Evolutionary conservation across 2,888 invertebrate species (phyloP), one percentile per base, ranked within the genome.

Genomic region (Prenolepis imparis): DNA sequence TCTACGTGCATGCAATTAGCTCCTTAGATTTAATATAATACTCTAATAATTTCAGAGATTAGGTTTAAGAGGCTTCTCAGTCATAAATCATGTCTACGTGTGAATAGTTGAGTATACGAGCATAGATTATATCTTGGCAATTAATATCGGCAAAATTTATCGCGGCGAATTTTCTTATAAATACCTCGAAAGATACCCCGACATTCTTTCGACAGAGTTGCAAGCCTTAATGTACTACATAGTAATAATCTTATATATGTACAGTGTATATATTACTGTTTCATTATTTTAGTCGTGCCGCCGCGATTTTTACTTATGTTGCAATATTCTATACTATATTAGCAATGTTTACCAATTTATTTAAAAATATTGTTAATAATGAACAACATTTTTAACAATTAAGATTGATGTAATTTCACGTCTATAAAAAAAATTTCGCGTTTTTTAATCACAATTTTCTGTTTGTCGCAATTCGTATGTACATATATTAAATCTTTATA

Each of bases 1-100:
- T 55, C 39, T 39, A 63, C 41, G 74, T 18, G 74, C 55, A 6
- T 28, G 64, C 24, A 36, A 52, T 28, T 72, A 41, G 15, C 41
- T 18, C 1, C 39, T 52, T 59, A 39, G 55, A 77, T 57, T 77
- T 67, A 77, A 52, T 15, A 24, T 21, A 39, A 55, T n/a, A 15
- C 41, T 77, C 55, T 57, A 77, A 77, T 77, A 57, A 77, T 67
- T 67, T 77, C 55, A 67, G 67, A 77, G 67, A 77, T 77, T 67
- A 52, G 77, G 55, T 77, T 77, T 77, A 77, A 67, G 28, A 55
- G 55, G 28, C 9, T 67, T 52, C 41, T 39, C 24, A 52, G 36
- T 52, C 24, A 24, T 36, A 28, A 28, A 8, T 18, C 28, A 59
- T 4, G 59, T 32, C 28, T 44, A 66, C 44, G 24, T 32, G 15